Conservation (phyloP, 2,113 vertebrate species). For the Oreochromis spilurus region DNA sequence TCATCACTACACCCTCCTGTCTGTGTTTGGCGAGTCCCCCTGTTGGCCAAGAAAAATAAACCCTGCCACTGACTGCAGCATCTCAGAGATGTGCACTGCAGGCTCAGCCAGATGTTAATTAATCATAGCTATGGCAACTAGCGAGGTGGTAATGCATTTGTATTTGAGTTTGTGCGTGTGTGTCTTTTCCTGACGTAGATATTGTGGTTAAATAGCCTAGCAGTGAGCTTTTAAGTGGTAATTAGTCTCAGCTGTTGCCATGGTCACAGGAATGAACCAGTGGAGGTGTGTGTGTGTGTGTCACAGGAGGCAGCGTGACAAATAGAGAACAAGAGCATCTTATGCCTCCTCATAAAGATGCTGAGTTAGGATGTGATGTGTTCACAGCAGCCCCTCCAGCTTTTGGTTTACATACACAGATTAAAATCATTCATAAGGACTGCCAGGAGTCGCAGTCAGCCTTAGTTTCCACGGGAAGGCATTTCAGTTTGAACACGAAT, state of each 20-base stretch:
- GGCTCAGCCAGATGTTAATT: not conserved
- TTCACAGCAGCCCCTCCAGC: not conserved
- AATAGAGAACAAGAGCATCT: constrained; percentile 7
- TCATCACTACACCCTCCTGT: constrained; percentile 9
- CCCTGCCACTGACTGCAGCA: not conserved
- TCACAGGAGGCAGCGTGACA: constrained; percentile 15
- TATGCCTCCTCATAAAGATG: constrained; percentile 8
- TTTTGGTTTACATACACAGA: not conserved
- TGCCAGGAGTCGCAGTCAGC: not conserved
- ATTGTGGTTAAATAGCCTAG: not conserved
- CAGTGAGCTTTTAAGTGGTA: constrained; percentile 47
- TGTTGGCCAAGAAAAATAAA: not conserved
- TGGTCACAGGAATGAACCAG: constrained; percentile 47
- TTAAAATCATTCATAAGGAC: not conserved
- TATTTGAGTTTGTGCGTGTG: not conserved
- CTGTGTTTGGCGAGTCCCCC: constrained; percentile 6
- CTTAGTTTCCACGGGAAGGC: not conserved
- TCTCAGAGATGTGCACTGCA: not conserved
- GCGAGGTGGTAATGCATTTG: not conserved
- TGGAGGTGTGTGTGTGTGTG: not conserved
- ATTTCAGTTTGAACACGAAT: not conserved
- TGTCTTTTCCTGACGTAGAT: constrained; percentile 3
- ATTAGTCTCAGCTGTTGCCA: constrained; percentile 62
- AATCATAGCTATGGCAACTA: not conserved
- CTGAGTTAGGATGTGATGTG: constrained; percentile 25